Percentiles rank a stretch among this genome's conserved stretches.
Evolutionary conservation across 2,113 vertebrate species (phyloP).

Genomic region (Takifugu flavidus): DNA sequence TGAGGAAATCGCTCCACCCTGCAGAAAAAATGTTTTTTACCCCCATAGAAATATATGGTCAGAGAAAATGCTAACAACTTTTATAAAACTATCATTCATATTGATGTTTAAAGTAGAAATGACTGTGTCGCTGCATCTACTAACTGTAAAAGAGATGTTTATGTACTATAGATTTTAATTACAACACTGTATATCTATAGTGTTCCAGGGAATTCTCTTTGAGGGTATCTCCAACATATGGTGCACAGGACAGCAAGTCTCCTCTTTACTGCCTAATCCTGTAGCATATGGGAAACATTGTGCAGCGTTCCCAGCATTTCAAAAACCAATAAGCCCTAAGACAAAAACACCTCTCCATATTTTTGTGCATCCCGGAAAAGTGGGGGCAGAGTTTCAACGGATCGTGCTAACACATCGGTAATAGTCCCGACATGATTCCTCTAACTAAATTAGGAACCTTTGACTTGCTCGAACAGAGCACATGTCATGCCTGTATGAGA

Average conservation of each 20-base stretch:
- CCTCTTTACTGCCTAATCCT: slow-evolving; percentile 21
- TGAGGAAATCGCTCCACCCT: slow-evolving; percentile 38
- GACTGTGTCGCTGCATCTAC: background rate
- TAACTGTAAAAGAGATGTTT: slow-evolving; percentile 14
- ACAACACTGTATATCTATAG: slow-evolving; percentile 6
- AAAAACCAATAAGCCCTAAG: slow-evolving; percentile 17
- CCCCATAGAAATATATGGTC: slow-evolving; percentile 46
- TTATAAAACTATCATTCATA: slow-evolving; percentile 40
- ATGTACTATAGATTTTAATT: slow-evolving; percentile 15
- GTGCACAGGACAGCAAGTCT: slow-evolving; percentile 21
- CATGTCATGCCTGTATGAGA: slow-evolving; percentile 48
- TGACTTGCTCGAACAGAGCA: slow-evolving; percentile 27
- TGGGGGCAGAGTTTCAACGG: slow-evolving; percentile 13
- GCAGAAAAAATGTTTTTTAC: slow-evolving; percentile 34
- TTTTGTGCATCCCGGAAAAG: slow-evolving; percentile 8
- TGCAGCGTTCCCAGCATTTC: slow-evolving; percentile 21
- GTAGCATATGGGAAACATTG: slow-evolving; percentile 47
- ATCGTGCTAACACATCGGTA: slow-evolving; percentile 41
- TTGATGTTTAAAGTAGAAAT: background rate
- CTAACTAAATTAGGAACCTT: slow-evolving; percentile 38
- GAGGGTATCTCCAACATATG: slow-evolving; percentile 43
- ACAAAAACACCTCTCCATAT: slow-evolving; percentile 15
- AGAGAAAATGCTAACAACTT: slow-evolving; percentile 14
- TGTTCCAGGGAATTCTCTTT: slow-evolving; percentile 26
- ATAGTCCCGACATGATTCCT: slow-evolving; percentile 42